Base-by-base conservation (phyloP, 2,888 invertebrate species). In the Frankliniella fusca region DNA sequence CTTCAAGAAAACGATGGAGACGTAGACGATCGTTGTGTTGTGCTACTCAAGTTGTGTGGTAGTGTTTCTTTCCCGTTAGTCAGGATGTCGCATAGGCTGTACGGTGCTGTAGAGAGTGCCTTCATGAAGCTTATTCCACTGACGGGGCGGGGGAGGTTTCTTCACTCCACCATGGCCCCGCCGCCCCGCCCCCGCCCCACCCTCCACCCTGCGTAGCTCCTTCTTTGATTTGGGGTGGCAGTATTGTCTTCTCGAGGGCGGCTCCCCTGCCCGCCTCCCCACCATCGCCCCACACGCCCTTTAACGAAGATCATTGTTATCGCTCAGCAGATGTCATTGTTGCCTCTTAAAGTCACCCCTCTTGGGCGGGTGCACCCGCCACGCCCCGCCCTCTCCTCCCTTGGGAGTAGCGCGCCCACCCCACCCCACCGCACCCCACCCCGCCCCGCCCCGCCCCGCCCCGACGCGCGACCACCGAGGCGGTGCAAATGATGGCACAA, bases 261-360 rank as follows among this genome's bases (percentile, higher is more conserved):
- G 54, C 15, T n/a, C n/a, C n/a, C 54, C 23, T 5, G 70, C 23
- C 65, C 65, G 50, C 50, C 50, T 20, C 70, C 70, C 8, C 70
- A 11, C 70, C 70, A 11, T 23, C 70, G 11, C 70, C n/a, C 70
- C 70, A 23, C 70, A 70, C 70, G 70, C 70, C 70, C 70, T 70
- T 70, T 70, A 70, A 70, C 70, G 70, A 70, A 70, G 70, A 70
- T 70, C 70, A 70, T 70, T 23, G 70, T 70, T 70, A 70, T 54
- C 54, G 70, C 70, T 23, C 70, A 70, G 70, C 70, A 70, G 70
- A 70, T 70, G 70, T 70, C 70, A 70, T 70, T 70, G 70, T 70
- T 70, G 70, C 70, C 70, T 70, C 54, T 54, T 54, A 54, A 54
- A 54, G 54, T 20, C 54, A 54, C 20, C 54, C 54, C 54, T 54